Conservation (phyloP, 2,113 vertebrate genomes). For the Notothenia coriiceps region DNA sequence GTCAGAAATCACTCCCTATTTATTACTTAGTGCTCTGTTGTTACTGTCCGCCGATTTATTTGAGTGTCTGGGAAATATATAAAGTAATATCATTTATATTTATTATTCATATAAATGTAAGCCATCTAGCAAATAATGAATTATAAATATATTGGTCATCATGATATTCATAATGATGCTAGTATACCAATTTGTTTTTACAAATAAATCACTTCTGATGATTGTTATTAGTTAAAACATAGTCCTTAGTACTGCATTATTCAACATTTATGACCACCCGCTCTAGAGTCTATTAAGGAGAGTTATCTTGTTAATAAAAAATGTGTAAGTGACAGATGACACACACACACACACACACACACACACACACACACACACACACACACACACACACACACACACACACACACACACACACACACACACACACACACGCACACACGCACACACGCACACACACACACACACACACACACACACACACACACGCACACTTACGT, state of each 20-base stretch:
- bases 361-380: neutral
- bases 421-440: no score
- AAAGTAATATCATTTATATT: neutral
- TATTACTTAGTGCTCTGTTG: no score
- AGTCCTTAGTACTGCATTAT: neutral
- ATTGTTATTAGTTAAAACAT: neutral
- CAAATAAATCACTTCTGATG: neutral
- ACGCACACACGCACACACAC: no score
- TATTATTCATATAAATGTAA: neutral
- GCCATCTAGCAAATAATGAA: neutral
- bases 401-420: no score
- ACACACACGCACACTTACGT: conserved; percentile 83
- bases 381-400: conserved; percentile 44
- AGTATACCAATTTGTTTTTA: neutral
- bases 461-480: neutral
- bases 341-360: no score
- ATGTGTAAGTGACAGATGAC: neutral
- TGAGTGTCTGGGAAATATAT: neutral
- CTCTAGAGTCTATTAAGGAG: neutral
- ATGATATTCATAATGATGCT: neutral
- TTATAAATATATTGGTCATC: neutral
- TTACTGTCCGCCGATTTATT: neutral
- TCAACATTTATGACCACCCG: neutral
- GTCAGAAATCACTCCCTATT: neutral
- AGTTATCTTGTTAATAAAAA: neutral